Conservation (phyloP, 37 sponge, comb jelly and placozoan genomes). For the Hexactinellida sp. region DNA sequence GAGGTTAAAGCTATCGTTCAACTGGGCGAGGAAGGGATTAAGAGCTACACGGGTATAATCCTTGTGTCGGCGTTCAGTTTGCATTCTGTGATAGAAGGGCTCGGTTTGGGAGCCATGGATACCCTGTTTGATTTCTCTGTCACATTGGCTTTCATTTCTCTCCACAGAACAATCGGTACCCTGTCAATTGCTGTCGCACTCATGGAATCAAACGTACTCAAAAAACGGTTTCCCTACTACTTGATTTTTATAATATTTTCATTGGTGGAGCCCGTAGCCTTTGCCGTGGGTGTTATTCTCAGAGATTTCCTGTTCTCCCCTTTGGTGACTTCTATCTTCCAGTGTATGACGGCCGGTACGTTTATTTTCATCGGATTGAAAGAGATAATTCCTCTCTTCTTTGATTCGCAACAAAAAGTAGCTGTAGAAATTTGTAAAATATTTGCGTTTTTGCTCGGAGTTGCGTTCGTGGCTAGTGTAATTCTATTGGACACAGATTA, state of each 20-base stretch:
- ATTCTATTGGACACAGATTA: not conserved
- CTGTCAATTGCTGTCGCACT: not conserved
- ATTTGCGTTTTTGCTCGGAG: not conserved
- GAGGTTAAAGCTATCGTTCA: not conserved
- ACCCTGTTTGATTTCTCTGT: not conserved
- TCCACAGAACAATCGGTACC: constrained; percentile 2
- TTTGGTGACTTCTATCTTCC: not conserved
- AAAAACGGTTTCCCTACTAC: not conserved
- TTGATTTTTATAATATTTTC: not conserved
- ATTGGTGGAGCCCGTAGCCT: not conserved
- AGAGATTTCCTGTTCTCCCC: not conserved
- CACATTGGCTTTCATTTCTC: not conserved
- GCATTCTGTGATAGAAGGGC: not conserved
- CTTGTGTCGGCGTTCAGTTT: not conserved
- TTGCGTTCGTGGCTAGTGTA: not conserved
- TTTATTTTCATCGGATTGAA: constrained; percentile 13
- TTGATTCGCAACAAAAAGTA: not conserved
- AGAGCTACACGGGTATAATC: not conserved
- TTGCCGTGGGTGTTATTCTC: not conserved
- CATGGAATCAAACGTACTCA: not conserved
- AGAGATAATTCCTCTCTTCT: constrained; percentile 14
- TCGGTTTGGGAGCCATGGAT: not conserved
- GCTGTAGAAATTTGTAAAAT: not conserved
- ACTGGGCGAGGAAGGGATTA: not conserved
- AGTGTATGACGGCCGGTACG: not conserved